phyloP scores from a whole-genome alignment of 2,113 vertebrate genomes.

The Mastomys coucha region DNA sequence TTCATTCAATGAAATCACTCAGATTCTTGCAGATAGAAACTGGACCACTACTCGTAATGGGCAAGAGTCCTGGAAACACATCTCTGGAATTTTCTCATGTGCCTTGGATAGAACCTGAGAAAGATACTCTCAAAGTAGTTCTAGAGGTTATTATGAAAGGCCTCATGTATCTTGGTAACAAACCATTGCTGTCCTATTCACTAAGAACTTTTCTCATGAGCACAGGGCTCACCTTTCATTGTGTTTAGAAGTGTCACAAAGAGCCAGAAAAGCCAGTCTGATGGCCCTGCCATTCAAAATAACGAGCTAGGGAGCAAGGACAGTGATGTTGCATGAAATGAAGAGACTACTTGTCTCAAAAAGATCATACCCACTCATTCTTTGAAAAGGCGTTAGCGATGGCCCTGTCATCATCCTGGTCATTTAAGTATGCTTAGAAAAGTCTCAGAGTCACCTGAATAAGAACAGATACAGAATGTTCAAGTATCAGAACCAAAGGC shows the following conservation, averaged over 20 bases:
- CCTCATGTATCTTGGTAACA: not conserved
- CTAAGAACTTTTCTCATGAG: not conserved
- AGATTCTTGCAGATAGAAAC: not conserved
- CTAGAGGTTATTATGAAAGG: not conserved
- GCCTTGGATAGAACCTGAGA: not conserved
- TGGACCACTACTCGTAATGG: not conserved
- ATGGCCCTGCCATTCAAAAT: not conserved
- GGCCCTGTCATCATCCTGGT: not conserved
- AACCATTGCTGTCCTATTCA: not conserved
- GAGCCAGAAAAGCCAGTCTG: not conserved
- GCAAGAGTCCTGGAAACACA: not conserved
- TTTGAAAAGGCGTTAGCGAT: slow-evolving; percentile 1
- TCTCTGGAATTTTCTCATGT: not conserved
- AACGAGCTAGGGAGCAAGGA: not conserved
- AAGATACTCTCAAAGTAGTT: not conserved
- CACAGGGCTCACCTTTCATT: not conserved
- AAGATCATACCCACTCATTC: not conserved
- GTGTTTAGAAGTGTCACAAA: not conserved
- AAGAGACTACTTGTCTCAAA: not conserved
- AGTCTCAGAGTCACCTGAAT: not conserved
- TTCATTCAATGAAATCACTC: not conserved
- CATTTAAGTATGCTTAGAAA: not conserved
- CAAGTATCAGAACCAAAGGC: not conserved
- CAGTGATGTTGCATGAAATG: not conserved
- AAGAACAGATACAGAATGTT: not conserved